Percentiles rank a stretch among this genome's conserved stretches.
phyloP scores from a whole-genome alignment of 1,140 invertebrate genomes.

The Arctopsyche grandis region DNA sequence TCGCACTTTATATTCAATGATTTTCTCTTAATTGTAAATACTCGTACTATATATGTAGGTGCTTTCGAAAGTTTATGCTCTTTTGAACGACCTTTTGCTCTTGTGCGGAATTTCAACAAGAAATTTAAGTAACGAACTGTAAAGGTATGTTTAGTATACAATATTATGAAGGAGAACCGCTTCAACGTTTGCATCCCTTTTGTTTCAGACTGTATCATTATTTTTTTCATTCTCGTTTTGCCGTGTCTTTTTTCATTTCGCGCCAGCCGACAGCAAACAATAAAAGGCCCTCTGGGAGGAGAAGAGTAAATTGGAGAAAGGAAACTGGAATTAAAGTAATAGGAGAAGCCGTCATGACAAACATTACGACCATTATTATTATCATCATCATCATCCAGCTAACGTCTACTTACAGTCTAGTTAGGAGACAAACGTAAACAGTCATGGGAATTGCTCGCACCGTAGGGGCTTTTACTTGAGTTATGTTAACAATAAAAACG shows the following conservation, averaged over 20 bases:
- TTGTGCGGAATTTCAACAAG: neutral
- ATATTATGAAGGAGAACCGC: neutral
- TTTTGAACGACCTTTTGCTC: neutral
- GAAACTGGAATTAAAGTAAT: constrained; percentile 45
- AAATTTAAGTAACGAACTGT: constrained; percentile 11
- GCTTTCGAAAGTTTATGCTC: too few relatives aligned
- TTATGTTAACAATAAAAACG: constrained; percentile 29
- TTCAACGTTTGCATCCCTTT: constrained; percentile 25
- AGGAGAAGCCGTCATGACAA: constrained; percentile 42
- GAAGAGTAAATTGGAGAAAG: constrained; percentile 43
- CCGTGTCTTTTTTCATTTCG: constrained; percentile 25
- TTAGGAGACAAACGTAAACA: constrained; percentile 34
- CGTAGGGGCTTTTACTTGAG: constrained; percentile 15
- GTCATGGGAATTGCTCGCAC: constrained; percentile 31
- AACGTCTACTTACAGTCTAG: constrained; percentile 39
- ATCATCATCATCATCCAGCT: constrained; percentile 39
- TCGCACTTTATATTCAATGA: too few relatives aligned
- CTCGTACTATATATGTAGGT: too few relatives aligned
- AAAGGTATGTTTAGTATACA: neutral
- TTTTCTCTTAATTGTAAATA: too few relatives aligned
- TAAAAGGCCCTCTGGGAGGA: constrained; percentile 38
- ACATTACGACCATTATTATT: constrained; percentile 43
- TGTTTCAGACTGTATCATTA: constrained; percentile 11
- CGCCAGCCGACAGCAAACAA: constrained; percentile 4
- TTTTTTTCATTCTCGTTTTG: constrained; percentile 12